phyloP scores from a whole-genome alignment of 2,888 invertebrate species.

The Celastrina argiolus region DNA sequence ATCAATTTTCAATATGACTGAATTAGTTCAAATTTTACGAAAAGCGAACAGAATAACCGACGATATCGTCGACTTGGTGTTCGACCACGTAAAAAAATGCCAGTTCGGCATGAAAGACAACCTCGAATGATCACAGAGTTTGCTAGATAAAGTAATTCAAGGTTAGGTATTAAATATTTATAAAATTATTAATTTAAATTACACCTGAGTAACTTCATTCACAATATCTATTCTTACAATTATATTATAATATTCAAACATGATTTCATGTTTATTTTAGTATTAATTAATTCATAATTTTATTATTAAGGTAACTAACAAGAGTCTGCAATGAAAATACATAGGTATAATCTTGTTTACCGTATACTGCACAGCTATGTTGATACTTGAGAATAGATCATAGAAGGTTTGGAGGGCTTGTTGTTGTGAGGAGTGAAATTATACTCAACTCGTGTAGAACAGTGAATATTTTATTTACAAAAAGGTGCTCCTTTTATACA shows the following conservation, averaged over 20 bases:
- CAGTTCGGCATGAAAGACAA: slow-evolving; percentile 58
- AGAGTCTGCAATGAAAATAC: not conserved
- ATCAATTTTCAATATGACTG: slow-evolving; percentile 82
- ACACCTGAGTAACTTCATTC: not conserved
- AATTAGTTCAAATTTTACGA: slow-evolving; percentile 79
- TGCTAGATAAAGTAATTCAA: not conserved
- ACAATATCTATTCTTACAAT: not conserved
- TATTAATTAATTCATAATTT: not conserved
- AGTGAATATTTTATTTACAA: too few relatives aligned
- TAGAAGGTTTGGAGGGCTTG: not conserved
- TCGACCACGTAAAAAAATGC: slow-evolving; percentile 60
- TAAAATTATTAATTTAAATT: not conserved
- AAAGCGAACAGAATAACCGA: slow-evolving; percentile 80
- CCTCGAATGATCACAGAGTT: slow-evolving; percentile 35
- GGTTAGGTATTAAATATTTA: not conserved
- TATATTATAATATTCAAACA: not conserved
- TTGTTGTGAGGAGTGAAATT: too few relatives aligned
- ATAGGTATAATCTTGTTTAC: not conserved
- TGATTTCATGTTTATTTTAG: slow-evolving; percentile 7
- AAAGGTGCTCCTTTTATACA: too few relatives aligned
- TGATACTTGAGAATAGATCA: not conserved
- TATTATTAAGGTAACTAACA: not conserved
- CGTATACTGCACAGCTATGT: not conserved
- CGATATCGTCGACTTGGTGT: slow-evolving; percentile 58
- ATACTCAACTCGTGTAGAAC: too few relatives aligned